Evolutionary conservation across 2,888 invertebrate genomes (phyloP).

Genomic region (Heteropelma amictum): DNA sequence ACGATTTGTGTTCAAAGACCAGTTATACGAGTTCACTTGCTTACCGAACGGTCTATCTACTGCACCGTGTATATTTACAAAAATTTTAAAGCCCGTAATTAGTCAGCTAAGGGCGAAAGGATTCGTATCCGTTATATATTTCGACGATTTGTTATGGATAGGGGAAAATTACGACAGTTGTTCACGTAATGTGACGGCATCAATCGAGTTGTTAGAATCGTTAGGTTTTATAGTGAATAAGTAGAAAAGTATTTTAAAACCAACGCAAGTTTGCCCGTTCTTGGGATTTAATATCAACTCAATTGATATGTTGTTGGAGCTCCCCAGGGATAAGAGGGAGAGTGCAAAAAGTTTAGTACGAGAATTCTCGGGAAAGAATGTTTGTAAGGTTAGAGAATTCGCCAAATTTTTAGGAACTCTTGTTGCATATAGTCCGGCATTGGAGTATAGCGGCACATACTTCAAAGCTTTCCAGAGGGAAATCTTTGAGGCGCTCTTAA

Average conservation of each 20-base stretch:
- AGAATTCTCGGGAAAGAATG: slow-evolving; percentile 7
- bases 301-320: neutral
- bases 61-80: slow-evolving; percentile 64
- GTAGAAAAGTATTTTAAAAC: slow-evolving; percentile 5
- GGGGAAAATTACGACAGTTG: slow-evolving; percentile 20
- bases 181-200: slow-evolving; percentile 1
- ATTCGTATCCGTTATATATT: slow-evolving; percentile 19
- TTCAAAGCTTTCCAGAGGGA: slow-evolving; percentile 29
- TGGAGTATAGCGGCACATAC: slow-evolving; percentile 34
- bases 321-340: neutral
- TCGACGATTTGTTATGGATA: slow-evolving; percentile 30
- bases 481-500: slow-evolving; percentile 23
- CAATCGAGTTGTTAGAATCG: slow-evolving; percentile 22
- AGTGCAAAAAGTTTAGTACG: slow-evolving; percentile 1
- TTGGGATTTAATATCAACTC: neutral
- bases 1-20: slow-evolving; percentile 56
- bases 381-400: slow-evolving; percentile 41
- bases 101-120: slow-evolving; percentile 8
- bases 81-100: slow-evolving; percentile 53
- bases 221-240: slow-evolving; percentile 33
- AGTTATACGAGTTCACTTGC: slow-evolving; percentile 59
- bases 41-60: slow-evolving; percentile 63
- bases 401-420: slow-evolving; percentile 35
- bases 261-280: too few species aligned
- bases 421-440: slow-evolving; percentile 33